Base-by-base conservation (phyloP, 2,113 vertebrate species). In the Prionailurus bengalensis region DNA sequence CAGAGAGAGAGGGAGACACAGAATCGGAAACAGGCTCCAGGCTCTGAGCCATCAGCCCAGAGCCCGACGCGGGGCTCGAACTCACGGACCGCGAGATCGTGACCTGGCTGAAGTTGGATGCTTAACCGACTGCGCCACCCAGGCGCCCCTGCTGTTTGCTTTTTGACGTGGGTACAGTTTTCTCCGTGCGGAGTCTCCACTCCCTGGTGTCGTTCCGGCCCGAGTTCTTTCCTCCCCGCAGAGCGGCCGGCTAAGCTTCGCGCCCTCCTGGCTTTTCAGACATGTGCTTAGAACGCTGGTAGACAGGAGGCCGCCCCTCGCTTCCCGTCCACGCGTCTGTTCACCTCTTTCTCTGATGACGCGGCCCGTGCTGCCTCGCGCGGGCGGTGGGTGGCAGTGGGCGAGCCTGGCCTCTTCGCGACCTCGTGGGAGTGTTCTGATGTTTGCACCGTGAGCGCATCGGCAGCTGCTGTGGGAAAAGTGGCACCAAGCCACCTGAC, bases 301-400 rank as follows among this genome's bases (percentile, higher is more conserved):
- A 21, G 23, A 13, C 4, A 11, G 29, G 53, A 76, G 15, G 2
- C 15, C 0, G 1, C 25, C 63, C 3, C 13, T n/a, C 27, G 7
- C 0, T 5, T 12, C 74, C 42, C 1, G 2, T 29, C 7, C 3
- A 5, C 0, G 33, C 63, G 66, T 51, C 79, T 19, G 51, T 33
- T 33, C 7, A 17, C 39, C 25, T 27, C 36, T 42, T 9, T 5
- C 51, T n/a, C 29, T 17, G 48, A 25, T 1, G 42, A 8, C 33
- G 4, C 2, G n/a, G 65, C 53, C 25, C 1, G 48, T 31, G 10
- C 78, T 16, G 3, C 63, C 27, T 16, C n/a, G 1, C 3, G 12
- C 0, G 27, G 48, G 55, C 13, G 5, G 42, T 65, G 1, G 16
- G 11, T 3, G 16, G 36, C 14, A 1, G 73, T 0, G 2, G 19